phyloP scores from a whole-genome alignment of 2,888 invertebrate species.

The Harmothoe impar region DNA sequence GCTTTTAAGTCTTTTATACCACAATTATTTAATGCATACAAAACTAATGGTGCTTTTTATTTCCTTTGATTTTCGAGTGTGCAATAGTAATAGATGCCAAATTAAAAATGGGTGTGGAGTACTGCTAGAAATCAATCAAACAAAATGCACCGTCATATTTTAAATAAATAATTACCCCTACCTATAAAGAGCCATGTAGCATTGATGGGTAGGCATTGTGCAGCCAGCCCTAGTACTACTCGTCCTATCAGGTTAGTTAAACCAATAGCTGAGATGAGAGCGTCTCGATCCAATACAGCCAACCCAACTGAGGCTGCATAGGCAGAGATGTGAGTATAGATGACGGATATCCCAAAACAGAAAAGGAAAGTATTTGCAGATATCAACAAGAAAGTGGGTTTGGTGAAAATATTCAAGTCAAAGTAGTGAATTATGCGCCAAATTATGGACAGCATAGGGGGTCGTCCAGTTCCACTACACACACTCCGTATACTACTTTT shows the following conservation, averaged over 20 bases:
- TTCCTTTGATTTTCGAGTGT: too few relatives aligned
- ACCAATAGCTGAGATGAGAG: conserved; percentile 73
- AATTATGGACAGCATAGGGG: too few relatives aligned
- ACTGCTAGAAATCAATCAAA: too few relatives aligned
- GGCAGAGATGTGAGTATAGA: conserved; percentile 73
- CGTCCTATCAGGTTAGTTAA: conserved; percentile 74
- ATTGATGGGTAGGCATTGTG: conserved; percentile 66
- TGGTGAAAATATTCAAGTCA: conserved; percentile 47
- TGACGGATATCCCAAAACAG: conserved; percentile 73
- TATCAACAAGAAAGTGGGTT: conserved; percentile 39
- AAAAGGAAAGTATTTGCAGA: conserved; percentile 73
- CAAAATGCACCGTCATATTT: too few relatives aligned
- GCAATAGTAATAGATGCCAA: too few relatives aligned
- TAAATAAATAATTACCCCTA: too few relatives aligned
- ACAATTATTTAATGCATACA: too few relatives aligned
- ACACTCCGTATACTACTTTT: too few relatives aligned
- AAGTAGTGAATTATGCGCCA: neutral
- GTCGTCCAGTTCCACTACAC: too few relatives aligned
- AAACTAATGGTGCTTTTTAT: too few relatives aligned
- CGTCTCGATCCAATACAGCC: conserved; percentile 69
- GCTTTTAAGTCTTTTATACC: too few relatives aligned
- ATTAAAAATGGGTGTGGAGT: too few relatives aligned
- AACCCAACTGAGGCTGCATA: conserved; percentile 70
- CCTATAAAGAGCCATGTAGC: conserved; percentile 31
- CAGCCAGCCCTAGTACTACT: conserved; percentile 70